Evolutionary conservation across 2,888 invertebrate species (phyloP).

Genomic region (Agrilus mali): DNA sequence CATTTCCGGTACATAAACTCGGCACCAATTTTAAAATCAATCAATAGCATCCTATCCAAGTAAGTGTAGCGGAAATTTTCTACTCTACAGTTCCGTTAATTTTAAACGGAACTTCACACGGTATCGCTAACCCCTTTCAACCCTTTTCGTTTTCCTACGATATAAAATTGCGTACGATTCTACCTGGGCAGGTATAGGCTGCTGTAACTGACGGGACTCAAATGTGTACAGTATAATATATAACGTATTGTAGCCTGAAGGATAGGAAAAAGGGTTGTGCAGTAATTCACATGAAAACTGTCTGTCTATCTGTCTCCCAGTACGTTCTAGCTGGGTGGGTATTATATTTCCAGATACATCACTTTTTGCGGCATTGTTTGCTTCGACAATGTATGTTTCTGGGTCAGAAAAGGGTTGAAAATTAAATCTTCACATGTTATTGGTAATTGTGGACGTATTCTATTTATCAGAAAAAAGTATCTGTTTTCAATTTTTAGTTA

Average conservation of each 20-base stretch:
- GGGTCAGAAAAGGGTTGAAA: no score
- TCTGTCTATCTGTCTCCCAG: slow-evolving; percentile 17
- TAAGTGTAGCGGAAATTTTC: slow-evolving; percentile 27
- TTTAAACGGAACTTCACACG: slow-evolving; percentile 20
- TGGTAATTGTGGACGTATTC: no score
- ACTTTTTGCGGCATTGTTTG: no score
- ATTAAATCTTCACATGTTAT: no score
- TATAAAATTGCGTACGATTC: slow-evolving; percentile 14
- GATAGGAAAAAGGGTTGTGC: slow-evolving; percentile 20
- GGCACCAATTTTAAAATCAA: slow-evolving; percentile 19
- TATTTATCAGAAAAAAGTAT: no score
- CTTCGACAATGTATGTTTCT: no score
- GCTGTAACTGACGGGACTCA: no score
- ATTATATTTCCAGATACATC: no score
- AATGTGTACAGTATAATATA: no score
- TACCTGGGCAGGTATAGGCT: slow-evolving; percentile 13
- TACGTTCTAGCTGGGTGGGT: no score
- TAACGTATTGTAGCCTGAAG: no score
- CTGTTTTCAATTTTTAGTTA: no score
- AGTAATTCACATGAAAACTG: slow-evolving; percentile 22
- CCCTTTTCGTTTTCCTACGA: slow-evolving; percentile 9
- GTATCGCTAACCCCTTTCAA: slow-evolving; percentile 17
- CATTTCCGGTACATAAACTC: slow-evolving; percentile 24
- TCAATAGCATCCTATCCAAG: slow-evolving; percentile 25
- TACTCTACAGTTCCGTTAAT: slow-evolving; percentile 12